Conservation (phyloP, 2,888 invertebrate species). For the Aporophyla nigra region DNA sequence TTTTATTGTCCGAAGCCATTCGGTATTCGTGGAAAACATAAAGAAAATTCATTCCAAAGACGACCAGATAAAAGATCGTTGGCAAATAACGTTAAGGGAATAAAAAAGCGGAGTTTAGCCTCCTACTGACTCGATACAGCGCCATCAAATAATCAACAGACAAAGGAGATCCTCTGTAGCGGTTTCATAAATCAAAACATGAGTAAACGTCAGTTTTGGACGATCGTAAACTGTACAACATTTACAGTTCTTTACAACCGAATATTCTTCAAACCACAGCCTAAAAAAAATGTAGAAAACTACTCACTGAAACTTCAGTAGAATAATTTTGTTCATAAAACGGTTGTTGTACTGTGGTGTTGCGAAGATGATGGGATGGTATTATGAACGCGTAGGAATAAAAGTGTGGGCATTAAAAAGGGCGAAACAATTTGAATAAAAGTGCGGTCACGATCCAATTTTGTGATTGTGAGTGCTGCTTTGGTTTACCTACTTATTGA, state of each 20-base stretch:
- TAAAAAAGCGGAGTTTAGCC: slow-evolving; percentile 68
- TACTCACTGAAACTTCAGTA: slow-evolving; percentile 12
- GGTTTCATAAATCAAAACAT: slow-evolving; percentile 82
- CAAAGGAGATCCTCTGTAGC: slow-evolving; percentile 72
- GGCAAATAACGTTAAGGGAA: slow-evolving; percentile 67
- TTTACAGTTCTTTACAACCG: slow-evolving; percentile 62
- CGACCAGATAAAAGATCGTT: slow-evolving; percentile 71
- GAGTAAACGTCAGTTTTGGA: slow-evolving; percentile 83
- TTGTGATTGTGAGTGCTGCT: slow-evolving; percentile 71
- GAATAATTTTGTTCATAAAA: neutral
- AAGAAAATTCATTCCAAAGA: slow-evolving; percentile 74
- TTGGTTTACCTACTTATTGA: slow-evolving; percentile 48
- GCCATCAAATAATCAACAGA: slow-evolving; percentile 75
- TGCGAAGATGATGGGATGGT: slow-evolving; percentile 41
- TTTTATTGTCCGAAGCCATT: slow-evolving; percentile 71
- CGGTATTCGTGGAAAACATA: slow-evolving; percentile 73
- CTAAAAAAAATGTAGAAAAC: slow-evolving; percentile 11
- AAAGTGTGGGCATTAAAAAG: slow-evolving; percentile 77
- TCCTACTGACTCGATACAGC: slow-evolving; percentile 57
- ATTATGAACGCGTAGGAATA: slow-evolving; percentile 64
- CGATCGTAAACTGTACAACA: slow-evolving; percentile 77
- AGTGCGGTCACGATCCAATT: slow-evolving; percentile 75
- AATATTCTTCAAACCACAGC: slow-evolving; percentile 54
- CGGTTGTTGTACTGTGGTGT: slow-evolving; percentile 60
- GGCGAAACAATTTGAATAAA: slow-evolving; percentile 76